Percentiles rank a stretch among this genome's conserved stretches.
Conservation (phyloP, 92 coral and sea anemone species). For the Parazoanthus atlanticus region DNA sequence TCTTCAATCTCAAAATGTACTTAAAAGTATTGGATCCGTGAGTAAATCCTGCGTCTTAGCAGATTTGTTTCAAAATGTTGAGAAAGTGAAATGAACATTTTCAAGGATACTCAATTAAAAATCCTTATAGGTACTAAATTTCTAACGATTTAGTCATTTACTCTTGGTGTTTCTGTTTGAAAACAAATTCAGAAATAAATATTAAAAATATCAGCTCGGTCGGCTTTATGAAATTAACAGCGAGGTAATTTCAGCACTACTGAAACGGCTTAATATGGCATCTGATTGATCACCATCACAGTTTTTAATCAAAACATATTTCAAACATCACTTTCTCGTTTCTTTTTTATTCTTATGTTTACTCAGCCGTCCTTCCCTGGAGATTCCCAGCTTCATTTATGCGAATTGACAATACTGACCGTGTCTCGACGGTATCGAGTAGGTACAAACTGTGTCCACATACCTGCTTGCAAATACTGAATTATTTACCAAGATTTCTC, state of each 20-base stretch:
- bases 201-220: no score
- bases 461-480: slow-evolving; percentile 47
- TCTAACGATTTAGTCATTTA: no score
- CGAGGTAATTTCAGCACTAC: not conserved
- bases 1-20: no score
- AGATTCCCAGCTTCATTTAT: not conserved
- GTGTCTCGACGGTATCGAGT: not conserved
- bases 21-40: no score
- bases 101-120: no score
- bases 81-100: no score
- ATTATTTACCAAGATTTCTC: slow-evolving; percentile 40
- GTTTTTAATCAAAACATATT: not conserved
- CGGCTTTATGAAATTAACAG: no score
- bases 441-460: not conserved
- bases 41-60: no score
- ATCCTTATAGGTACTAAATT: no score
- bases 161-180: no score
- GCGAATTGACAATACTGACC: not conserved
- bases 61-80: no score
- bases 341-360: not conserved
- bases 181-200: no score
- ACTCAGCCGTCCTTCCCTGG: not conserved
- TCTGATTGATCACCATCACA: not conserved
- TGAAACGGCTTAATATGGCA: not conserved
- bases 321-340: not conserved